A percentile compares a stretch with the other conserved stretches of the same genome.
Conservation (phyloP, 1,140 invertebrate genomes). For the Eumaeus atala region DNA sequence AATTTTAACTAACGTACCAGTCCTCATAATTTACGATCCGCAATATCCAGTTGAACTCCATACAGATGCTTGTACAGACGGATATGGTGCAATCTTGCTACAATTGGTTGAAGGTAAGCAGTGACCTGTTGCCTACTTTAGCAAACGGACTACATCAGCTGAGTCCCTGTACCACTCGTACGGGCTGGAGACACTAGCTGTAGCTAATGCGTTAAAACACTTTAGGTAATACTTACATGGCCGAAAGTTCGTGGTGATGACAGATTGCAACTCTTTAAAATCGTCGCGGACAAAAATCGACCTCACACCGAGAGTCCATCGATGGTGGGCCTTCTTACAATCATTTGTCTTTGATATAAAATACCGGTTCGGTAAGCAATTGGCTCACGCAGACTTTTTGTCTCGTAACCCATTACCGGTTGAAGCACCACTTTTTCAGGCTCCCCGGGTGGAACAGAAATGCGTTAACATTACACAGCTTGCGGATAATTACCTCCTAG, state of each 20-base stretch:
- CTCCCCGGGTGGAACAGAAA: conserved; percentile 19
- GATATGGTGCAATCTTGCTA: conserved; percentile 21
- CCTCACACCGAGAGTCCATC: too few relatives aligned
- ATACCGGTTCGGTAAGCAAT: conserved; percentile 17
- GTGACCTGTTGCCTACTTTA: conserved; percentile 16
- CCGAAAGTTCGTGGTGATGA: too few relatives aligned
- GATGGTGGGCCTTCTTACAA: too few relatives aligned
- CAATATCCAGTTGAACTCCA: conserved; percentile 25
- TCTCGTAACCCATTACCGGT: conserved; percentile 20
- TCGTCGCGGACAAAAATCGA: too few relatives aligned
- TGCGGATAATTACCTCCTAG: conserved; percentile 18
- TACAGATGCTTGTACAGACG: conserved; percentile 29
- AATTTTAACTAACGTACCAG: conserved; percentile 17
- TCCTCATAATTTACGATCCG: conserved; percentile 36
- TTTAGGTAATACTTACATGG: too few relatives aligned
- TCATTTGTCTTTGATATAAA: conserved; percentile 21
- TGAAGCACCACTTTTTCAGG: neutral
- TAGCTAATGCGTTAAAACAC: too few relatives aligned
- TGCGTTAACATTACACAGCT: conserved; percentile 21
- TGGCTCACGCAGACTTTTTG: conserved; percentile 23
- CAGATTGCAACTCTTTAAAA: too few relatives aligned
- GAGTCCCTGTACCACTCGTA: too few relatives aligned
- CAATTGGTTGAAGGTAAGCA: conserved; percentile 28
- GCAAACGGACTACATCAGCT: conserved; percentile 14
- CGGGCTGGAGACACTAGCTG: too few relatives aligned